phyloP scores from a whole-genome alignment of 2,888 invertebrate species.

The Nomada goodeniana region DNA sequence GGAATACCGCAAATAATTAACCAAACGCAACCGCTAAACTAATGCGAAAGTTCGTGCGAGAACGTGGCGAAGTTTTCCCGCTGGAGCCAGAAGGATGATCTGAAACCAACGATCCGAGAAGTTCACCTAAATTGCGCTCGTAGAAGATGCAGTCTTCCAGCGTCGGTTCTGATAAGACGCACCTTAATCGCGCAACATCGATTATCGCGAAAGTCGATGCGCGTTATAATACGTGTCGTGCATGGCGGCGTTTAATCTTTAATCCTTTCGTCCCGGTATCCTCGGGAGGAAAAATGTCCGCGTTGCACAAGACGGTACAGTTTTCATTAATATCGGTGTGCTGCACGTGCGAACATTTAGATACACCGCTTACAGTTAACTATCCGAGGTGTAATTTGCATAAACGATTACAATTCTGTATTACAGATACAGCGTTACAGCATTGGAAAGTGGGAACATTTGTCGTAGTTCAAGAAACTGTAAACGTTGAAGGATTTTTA shows the following conservation, averaged over 20 bases:
- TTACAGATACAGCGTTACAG: too few relatives aligned
- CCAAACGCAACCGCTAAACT: background rate
- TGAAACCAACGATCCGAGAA: slow-evolving; percentile 24
- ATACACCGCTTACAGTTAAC: too few relatives aligned
- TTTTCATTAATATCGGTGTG: background rate
- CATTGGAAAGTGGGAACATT: too few relatives aligned
- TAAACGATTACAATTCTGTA: too few relatives aligned
- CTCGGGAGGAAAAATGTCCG: too few relatives aligned
- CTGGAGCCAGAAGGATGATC: slow-evolving; percentile 4
- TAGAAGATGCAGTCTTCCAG: background rate
- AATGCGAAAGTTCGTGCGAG: background rate
- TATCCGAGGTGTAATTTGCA: too few relatives aligned
- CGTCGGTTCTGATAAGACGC: background rate
- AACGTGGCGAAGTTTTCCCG: slow-evolving; percentile 4
- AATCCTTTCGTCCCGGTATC: background rate
- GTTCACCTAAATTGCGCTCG: slow-evolving; percentile 18
- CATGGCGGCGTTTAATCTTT: slow-evolving; percentile 19
- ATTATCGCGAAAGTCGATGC: slow-evolving; percentile 37
- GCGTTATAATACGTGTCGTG: slow-evolving; percentile 33
- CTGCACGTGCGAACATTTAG: too few relatives aligned
- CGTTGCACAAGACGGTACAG: background rate
- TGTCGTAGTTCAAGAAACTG: too few relatives aligned
- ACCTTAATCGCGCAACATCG: slow-evolving; percentile 37
- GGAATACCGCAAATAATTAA: background rate
- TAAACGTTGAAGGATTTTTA: too few relatives aligned